phyloP scores from a whole-genome alignment of 2,888 invertebrate genomes.

The Melipona bicolor region DNA sequence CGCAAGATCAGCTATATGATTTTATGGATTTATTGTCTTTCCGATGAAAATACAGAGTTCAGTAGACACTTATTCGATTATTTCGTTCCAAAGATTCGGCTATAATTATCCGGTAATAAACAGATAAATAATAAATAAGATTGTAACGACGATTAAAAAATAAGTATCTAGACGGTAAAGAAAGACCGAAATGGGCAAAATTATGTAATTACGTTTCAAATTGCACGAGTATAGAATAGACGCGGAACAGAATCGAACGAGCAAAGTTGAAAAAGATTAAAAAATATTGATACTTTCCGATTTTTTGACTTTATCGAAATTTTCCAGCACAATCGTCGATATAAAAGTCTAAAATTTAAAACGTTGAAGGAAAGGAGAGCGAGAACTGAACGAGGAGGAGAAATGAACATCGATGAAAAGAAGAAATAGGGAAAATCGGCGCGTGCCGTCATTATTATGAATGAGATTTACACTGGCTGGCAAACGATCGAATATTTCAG shows the following conservation, averaged over 20 bases:
- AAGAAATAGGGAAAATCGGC: conserved; percentile 17
- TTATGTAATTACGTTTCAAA: neutral
- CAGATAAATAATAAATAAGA: no score
- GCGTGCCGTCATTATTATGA: conserved; percentile 64
- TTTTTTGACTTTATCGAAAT: neutral
- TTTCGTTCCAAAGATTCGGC: no score
- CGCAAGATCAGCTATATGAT: neutral
- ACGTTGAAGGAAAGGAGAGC: neutral
- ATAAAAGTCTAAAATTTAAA: neutral
- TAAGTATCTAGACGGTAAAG: no score
- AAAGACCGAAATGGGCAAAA: no score
- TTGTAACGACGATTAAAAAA: no score
- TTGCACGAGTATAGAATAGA: neutral
- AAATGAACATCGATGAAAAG: neutral
- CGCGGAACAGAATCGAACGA: neutral
- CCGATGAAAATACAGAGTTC: neutral
- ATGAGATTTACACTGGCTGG: conserved; percentile 74
- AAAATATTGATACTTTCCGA: no score
- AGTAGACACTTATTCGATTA: no score
- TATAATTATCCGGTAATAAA: no score
- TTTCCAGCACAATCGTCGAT: neutral
- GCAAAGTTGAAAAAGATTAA: neutral
- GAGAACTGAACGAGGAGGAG: neutral
- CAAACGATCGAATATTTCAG: conserved; percentile 74
- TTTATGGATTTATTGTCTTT: neutral